Evolutionary conservation across 2,797 vertebrate species (phyloP), one percentile per base, ranked within the genome.

Genomic region (Xenops minutus): DNA sequence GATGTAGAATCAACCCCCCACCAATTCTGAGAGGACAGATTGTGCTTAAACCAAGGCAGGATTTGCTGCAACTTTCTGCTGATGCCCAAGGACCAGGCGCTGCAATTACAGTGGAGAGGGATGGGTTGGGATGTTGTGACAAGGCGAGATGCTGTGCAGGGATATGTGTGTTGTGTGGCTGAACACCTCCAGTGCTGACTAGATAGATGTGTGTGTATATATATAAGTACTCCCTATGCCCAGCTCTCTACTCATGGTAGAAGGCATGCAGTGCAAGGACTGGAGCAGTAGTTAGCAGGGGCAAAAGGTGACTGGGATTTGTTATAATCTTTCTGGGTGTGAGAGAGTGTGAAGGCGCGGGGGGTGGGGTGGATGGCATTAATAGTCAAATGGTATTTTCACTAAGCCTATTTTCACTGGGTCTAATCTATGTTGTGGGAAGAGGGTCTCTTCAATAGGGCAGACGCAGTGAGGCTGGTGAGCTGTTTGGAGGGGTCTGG

Each of bases 361-460:
- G 9, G 13, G 39, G 17, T 18, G 22, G 26, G 24, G 43, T 20
- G 58, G 37, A 23, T 59, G 32, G 75, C 86, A 85, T 93, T 96
- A 95, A 87, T 93, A 93, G 92, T 85, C 90, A 95, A 96, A 92
- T 87, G 72, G 85, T 64, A 82, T 95, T 96, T 97, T 91, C 96
- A 82, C 92, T 96, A 96, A 96, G 95, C 94, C 92, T 96, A 74
- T 95, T 97, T 96, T 96, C 94, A 85, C 93, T 96, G 67, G 54
- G 46, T 95, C 92, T 96, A 95, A 96, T 96, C 95, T 96, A 71
- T 71, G 80, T 86, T 95, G 88, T 94, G 89, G 74, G 92, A 96
- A 95, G 93, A 95, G 67, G 80, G 86, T 93, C 74, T 95, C 68
- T 61, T 94, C 94, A 91, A 58, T 71, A 92, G 88, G 85, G 78